Evolutionary conservation across 1,140 invertebrate genomes (phyloP).

Genomic region (Carcinoscorpius rotundicauda): DNA sequence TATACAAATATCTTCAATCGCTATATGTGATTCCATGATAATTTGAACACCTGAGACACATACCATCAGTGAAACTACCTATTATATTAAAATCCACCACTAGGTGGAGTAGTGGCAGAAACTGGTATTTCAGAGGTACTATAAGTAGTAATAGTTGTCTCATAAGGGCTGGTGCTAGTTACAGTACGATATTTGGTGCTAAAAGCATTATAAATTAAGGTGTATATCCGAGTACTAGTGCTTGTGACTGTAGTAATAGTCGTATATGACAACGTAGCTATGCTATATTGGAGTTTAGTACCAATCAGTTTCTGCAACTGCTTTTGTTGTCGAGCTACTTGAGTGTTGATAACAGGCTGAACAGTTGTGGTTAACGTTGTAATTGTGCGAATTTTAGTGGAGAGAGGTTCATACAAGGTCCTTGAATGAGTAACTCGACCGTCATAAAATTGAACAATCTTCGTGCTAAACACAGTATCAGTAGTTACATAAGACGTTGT

Average conservation of each 20-base stretch:
- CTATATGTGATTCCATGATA: too few relatives aligned
- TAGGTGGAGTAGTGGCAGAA: constrained; percentile 12
- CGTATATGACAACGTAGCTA: constrained; percentile 20
- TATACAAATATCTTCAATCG: too few relatives aligned
- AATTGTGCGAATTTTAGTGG: constrained; percentile 22
- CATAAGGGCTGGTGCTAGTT: constrained; percentile 23
- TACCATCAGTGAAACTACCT: too few relatives aligned
- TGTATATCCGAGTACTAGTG: constrained; percentile 24
- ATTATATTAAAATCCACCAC: constrained; percentile 6
- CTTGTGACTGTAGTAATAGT: constrained; percentile 25
- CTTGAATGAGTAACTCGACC: constrained; percentile 26
- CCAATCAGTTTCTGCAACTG: constrained; percentile 18
- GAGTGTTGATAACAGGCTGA: constrained; percentile 21
- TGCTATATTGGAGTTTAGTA: constrained; percentile 11
- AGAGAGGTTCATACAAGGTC: constrained; percentile 25
- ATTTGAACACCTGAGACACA: too few relatives aligned
- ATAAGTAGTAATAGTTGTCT: constrained; percentile 24
- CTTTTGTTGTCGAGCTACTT: constrained; percentile 18
- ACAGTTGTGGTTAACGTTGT: constrained; percentile 26
- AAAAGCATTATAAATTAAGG: constrained; percentile 27
- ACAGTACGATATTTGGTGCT: constrained; percentile 27
- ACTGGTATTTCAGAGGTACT: constrained; percentile 17
- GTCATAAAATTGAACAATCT: constrained; percentile 29
- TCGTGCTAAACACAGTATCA: constrained; percentile 28
- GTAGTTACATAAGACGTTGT: constrained; percentile 25